Evolutionary conservation across 2,797 vertebrate species (phyloP), one percentile per base, ranked within the genome.

Genomic region (Fistularia tabacaria): DNA sequence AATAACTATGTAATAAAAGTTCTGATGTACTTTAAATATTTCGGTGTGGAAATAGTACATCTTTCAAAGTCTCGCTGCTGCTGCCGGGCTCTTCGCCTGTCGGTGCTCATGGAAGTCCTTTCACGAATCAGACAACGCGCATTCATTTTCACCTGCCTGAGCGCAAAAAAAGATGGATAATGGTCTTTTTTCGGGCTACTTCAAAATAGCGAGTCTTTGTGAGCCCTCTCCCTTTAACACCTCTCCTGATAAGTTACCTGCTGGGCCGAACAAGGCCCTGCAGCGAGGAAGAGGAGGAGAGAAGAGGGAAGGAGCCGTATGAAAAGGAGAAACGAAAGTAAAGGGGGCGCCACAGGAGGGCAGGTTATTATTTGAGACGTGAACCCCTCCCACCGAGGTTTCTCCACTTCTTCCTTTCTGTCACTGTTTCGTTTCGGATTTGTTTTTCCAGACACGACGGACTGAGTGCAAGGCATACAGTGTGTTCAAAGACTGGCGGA

Each of bases 101-200:
- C 62, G 13, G 1, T 36, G 8, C 40, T 37, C 36, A 52, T 49
- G 54, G 9, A 11, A 46, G n/a, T n/a, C n/a, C n/a, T n/a, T n/a
- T n/a, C n/a, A n/a, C n/a, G n/a, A n/a, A 10, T 46, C 53, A 48
- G 51, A 77, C 53, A 76, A 76, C 64, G 46, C 14, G 49, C 43
- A 40, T 14, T 76, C 51, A 75, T 80, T 79, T 80, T 73, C 68
- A 73, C 73, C 53, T 10, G 40, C 44, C 36, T 45, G 54, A 58
- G 15, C 14, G 8, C 47, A 42, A n/a, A 57, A 38, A 45, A 47
- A 50, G 10, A 36, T 5, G 14, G 59, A 53, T 66, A 60, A 62
- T 7, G 46, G 14, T 42, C 46, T 64, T 56, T 61, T 25, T 25
- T 25, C 5, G 25, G 25, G 25, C 25, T 25, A 25, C 25, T 25